A percentile compares a stretch with the other conserved stretches of the same genome.
These are phyloP conservation scores for Pholis gunnellus DNA, from an alignment of 2,113 vertebrate genomes.

Conservation along the genomic window DNA sequence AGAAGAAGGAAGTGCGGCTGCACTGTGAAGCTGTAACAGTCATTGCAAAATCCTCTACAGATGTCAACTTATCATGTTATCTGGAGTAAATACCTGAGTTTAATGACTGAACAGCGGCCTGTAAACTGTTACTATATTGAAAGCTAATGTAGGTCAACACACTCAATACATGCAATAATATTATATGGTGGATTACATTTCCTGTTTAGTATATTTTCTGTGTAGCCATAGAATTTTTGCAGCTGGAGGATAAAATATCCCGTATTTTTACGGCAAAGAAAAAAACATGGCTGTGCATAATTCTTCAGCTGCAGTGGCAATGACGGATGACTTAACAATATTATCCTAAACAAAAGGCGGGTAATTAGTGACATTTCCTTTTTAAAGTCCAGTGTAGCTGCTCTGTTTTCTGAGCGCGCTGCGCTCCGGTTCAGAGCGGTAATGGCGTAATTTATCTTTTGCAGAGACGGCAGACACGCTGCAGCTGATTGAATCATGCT, in stretches of 20 bases:
- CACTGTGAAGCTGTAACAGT: background rate
- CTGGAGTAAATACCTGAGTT: background rate
- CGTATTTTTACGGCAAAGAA: background rate
- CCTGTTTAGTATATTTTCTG: background rate
- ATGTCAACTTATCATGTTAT: background rate
- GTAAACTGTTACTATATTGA: conserved; percentile 15
- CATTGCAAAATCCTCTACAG: background rate
- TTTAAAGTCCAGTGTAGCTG: conserved; percentile 53
- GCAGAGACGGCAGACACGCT: conserved; percentile 55
- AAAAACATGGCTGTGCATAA: conserved; percentile 31
- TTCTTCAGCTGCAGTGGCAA: conserved; percentile 34
- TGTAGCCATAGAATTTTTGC: conserved; percentile 1
- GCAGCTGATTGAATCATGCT: conserved; percentile 66
- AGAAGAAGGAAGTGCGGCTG: background rate
- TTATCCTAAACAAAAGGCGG: conserved; percentile 72
- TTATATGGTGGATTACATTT: conserved; percentile 6
- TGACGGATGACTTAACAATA: conserved; percentile 77
- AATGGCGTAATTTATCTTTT: conserved; percentile 74
- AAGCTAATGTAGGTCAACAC: conserved; percentile 11
- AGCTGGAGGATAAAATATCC: conserved; percentile 10
- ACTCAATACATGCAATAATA: background rate
- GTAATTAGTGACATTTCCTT: conserved; percentile 76
- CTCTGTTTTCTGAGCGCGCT: conserved; percentile 63
- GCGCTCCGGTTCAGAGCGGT: conserved; percentile 57
- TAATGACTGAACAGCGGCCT: background rate